Evolutionary conservation across 2,888 invertebrate species (phyloP).

Genomic region (Caenorhabditis wallacei): DNA sequence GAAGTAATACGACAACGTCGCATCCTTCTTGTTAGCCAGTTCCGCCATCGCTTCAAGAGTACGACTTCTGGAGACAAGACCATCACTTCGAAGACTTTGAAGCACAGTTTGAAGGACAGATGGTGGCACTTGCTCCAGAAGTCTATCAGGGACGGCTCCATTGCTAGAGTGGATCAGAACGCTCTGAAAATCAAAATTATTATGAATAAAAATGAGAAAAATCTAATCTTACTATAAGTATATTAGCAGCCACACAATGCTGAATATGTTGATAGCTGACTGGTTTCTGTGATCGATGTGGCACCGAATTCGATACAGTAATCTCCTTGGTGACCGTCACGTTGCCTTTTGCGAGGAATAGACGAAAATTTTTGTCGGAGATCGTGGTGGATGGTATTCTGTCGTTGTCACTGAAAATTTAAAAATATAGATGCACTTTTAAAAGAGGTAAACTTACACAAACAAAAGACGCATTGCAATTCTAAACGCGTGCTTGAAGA

Average conservation of each 20-base stretch:
- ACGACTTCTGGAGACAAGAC: slow-evolving; percentile 74
- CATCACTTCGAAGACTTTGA: slow-evolving; percentile 73
- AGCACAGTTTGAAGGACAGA: slow-evolving; percentile 64
- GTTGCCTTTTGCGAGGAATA: slow-evolving; percentile 49
- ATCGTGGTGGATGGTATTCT: slow-evolving; percentile 61
- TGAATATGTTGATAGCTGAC: slow-evolving; percentile 61
- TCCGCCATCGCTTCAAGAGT: slow-evolving; percentile 53
- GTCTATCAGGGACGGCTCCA: slow-evolving; percentile 53
- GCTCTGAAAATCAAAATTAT: slow-evolving; percentile 71
- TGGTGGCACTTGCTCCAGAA: slow-evolving; percentile 69
- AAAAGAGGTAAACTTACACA: slow-evolving; percentile 63
- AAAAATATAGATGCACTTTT: not conserved
- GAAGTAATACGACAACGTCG: slow-evolving; percentile 75
- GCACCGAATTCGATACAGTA: slow-evolving; percentile 57
- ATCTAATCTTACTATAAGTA: slow-evolving; percentile 67
- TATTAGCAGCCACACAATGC: slow-evolving; percentile 77
- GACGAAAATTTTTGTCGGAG: slow-evolving; percentile 58
- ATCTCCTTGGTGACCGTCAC: slow-evolving; percentile 64
- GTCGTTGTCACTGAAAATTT: slow-evolving; percentile 67
- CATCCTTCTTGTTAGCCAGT: slow-evolving; percentile 70
- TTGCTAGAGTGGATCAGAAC: slow-evolving; percentile 68
- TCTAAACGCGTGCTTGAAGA: slow-evolving; percentile 79
- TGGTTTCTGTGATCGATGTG: slow-evolving; percentile 69
- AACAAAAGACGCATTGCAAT: slow-evolving; percentile 78
- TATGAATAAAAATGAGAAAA: not conserved